Percentiles rank a stretch among this genome's conserved stretches.
These are phyloP conservation scores for Chitala chitala DNA, from an alignment of 2,113 vertebrate genomes.

Conservation along the genomic window DNA sequence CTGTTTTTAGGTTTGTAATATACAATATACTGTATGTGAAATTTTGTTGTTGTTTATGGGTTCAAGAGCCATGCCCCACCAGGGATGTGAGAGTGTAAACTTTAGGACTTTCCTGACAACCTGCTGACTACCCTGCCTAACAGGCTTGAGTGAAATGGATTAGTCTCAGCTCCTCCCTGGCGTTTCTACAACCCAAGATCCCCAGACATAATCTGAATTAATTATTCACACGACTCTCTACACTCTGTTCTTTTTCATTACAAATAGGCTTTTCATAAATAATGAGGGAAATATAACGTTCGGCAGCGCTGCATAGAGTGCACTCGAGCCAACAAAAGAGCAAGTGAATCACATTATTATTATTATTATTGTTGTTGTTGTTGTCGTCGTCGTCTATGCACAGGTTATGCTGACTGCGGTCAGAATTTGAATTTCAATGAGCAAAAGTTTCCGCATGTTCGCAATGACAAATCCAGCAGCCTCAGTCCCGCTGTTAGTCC, in stretches of 20 bases:
- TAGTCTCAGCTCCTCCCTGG: neutral
- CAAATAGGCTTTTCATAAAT: slow-evolving; percentile 9
- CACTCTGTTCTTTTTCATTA: slow-evolving; percentile 17
- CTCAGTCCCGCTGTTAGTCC: neutral
- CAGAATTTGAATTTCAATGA: neutral
- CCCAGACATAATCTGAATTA: neutral
- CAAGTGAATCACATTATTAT: neutral
- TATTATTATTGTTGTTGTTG: no score
- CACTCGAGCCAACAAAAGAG: neutral
- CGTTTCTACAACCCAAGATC: neutral
- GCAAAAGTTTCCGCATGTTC: neutral
- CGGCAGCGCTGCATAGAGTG: neutral
- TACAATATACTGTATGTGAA: no score
- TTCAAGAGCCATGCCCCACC: no score
- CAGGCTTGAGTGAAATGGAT: neutral
- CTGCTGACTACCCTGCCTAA: neutral
- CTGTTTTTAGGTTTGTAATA: no score
- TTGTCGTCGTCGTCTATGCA: no score
- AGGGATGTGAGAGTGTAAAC: no score
- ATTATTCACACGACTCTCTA: neutral
- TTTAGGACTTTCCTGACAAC: neutral
- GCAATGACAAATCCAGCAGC: neutral
- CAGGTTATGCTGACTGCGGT: no score
- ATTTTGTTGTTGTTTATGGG: no score
- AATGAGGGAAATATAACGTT: slow-evolving; percentile 15